Evolutionary conservation across 92 coral and sea anemone genomes (phyloP), one percentile per base, ranked within the genome.

Genomic region (Porites rus): DNA sequence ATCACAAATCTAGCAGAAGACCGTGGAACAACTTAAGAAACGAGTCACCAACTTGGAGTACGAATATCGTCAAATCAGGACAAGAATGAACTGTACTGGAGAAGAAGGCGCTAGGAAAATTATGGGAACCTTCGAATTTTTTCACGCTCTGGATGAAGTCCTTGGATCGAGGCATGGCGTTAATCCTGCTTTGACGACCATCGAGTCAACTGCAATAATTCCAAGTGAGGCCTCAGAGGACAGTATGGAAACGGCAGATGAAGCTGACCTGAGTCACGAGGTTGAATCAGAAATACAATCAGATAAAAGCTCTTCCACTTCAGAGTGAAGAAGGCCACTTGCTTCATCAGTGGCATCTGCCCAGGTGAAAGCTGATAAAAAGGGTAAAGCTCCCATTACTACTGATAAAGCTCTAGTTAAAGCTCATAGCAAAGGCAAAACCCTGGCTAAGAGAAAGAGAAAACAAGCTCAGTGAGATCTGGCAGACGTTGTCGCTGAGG

Each of bases 131-230:
- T 82, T 88, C 69, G 52, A 71, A 38, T 88, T 52, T 75, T 88
- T 76, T 69, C 79, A 88, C 69, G 71, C 83, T 46, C 28, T 83
- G 75, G 84, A 88, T 56, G 54, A 88, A 70, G 60, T 82, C 38
- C 88, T 88, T 11, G 88, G 88, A 5, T 64, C 51, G 76, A 65
- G 89, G 81, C 85, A 89, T 80, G 85, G 84, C 25, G 60, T 68
- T 53, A 89, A 83, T 74, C 12, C 92, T 61, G 89, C 84, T 58
- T 8, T 53, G 63, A 84, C 84, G 92, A 78, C 67, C 3, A 62
- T 84, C 31, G 79, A 76, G 73, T 89, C 85, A 78, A 76, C 61
- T 10, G 16, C 61, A 14, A 10, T 56, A 3, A 56, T 14, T 56
- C 61, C 61, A 14, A 10, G 13, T 14, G 61, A 56, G 16, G 2